Base-by-base conservation (phyloP, 2,888 invertebrate species). In the Choristoneura rosaceana region DNA sequence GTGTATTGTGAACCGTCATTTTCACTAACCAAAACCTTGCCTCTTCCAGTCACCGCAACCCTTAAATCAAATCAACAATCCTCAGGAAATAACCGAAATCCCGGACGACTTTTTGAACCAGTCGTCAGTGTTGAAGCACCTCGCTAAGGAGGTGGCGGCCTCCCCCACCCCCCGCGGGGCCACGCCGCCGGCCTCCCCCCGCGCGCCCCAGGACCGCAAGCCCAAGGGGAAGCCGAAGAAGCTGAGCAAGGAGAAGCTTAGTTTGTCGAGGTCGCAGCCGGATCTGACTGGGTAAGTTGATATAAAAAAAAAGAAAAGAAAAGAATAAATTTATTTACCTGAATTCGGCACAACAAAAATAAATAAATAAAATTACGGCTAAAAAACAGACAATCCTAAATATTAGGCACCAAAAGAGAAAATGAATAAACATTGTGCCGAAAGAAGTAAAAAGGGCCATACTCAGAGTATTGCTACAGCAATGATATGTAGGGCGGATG, bases 81-180 rank as follows among this genome's bases (percentile, higher is more conserved):
- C 41, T n/a, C 95, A 96, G 90, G 97, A 97, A 92, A 97, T 97
- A 81, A 97, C 96, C 0, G 97, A 97, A 87, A 97, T 97, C 82
- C 97, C 97, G 0, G 97, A 97, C 82, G 97, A 97, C 90, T 97
- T 97, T 83, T 94, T 97, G 15, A 97, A 96, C 87, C 97, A 97
- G 82, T 97, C 97, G 2, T 97, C 97, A 76, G 97, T 97, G 38
- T 89, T 97, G 80, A 97, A 97, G 87, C 97, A 97, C 89, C 93
- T 98, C 74, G 97, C 97, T 17, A 97, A 97, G 90, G 97, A 97
- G 90, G 97, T 97, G 70, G 91, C 93, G 0, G 90, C 90, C 79
- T 91, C 92, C 4, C 93, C 93, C 1, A 84, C 88, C 1, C 90
- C 91, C 1, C 89, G 87, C 60, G 89, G 87, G 0, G 83, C 86